Percentiles rank a stretch among this genome's conserved stretches.
These are phyloP conservation scores for Dolichotis patagonum DNA, from an alignment of 2,113 vertebrate species.

Conservation along the genomic window DNA sequence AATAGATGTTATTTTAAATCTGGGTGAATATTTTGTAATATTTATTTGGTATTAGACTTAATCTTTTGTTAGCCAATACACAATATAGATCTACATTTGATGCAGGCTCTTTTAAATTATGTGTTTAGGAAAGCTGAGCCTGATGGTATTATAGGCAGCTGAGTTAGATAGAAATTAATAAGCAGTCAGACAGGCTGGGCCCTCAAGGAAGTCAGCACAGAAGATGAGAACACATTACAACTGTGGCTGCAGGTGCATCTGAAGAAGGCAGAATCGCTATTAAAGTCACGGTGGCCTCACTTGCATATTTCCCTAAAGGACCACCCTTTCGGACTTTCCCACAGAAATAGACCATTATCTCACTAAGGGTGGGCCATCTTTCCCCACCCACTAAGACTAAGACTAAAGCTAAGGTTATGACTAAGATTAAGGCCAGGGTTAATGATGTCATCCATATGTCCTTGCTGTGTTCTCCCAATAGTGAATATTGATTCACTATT, in stretches of 20 bases:
- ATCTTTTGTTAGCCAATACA: slow-evolving; percentile 13
- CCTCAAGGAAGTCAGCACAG: background rate
- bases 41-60: slow-evolving; percentile 6
- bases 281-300: background rate
- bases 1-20: slow-evolving; percentile 19
- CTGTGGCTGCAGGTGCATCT: background rate
- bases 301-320: background rate
- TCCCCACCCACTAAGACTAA: background rate
- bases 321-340: background rate
- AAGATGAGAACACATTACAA: background rate
- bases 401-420: background rate
- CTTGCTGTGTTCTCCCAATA: background rate
- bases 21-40: background rate
- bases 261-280: background rate
- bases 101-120: slow-evolving; percentile 12
- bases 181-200: background rate
- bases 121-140: background rate
- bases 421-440: background rate
- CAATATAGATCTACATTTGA: background rate
- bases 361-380: background rate
- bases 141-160: background rate
- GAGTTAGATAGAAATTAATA: background rate
- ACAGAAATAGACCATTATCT: background rate
- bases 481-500: background rate
- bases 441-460: background rate